phyloP scores from a whole-genome alignment of 2,113 vertebrate genomes.

The Eclectus roratus region DNA sequence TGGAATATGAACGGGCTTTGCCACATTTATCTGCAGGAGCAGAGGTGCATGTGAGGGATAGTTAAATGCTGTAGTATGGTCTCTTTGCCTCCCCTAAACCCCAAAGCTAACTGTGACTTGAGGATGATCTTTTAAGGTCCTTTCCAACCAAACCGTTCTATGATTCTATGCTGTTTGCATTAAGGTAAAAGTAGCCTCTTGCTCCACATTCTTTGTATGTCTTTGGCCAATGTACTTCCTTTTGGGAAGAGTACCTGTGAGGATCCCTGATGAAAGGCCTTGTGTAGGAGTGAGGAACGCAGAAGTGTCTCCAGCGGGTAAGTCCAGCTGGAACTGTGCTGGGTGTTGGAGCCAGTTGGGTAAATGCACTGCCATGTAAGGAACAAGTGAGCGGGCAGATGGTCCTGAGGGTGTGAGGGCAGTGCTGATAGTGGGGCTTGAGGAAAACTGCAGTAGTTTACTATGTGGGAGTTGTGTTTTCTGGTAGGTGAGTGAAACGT shows the following conservation, averaged over 20 bases:
- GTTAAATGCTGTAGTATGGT: not conserved
- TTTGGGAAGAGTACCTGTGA: not conserved
- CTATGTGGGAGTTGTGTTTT: not conserved
- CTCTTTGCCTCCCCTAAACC: not conserved
- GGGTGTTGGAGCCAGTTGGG: not conserved
- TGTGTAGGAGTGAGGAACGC: not conserved
- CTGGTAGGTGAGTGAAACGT: not conserved
- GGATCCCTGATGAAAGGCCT: not conserved
- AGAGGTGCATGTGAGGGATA: not conserved
- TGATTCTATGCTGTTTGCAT: not conserved
- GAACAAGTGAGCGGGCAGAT: not conserved
- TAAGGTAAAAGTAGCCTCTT: not conserved
- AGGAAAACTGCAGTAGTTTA: not conserved
- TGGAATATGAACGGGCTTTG: not conserved
- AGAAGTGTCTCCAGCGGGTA: not conserved
- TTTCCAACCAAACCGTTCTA: not conserved
- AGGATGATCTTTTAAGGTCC: not conserved
- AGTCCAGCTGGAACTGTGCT: not conserved
- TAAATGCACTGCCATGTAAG: not conserved
- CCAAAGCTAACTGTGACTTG: not conserved
- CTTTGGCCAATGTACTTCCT: not conserved
- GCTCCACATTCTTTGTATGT: not conserved
- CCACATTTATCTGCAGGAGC: not conserved
- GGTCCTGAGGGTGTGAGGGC: not conserved
- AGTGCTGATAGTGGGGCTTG: not conserved